phyloP scores from a whole-genome alignment of 2,113 vertebrate species.

The Murina feae region DNA sequence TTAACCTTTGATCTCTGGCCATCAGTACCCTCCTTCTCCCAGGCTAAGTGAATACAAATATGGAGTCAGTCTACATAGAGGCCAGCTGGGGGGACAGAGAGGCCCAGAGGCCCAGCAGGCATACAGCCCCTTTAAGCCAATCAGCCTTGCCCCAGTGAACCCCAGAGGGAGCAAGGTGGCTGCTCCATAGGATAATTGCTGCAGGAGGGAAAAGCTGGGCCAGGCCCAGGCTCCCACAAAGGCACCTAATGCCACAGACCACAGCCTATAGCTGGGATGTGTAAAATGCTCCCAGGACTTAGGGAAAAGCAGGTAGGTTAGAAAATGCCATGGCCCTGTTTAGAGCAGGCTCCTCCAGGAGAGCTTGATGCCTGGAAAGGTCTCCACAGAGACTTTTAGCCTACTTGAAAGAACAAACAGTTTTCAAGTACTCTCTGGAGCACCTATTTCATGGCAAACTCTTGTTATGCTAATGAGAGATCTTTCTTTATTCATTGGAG shows the following conservation, averaged over 20 bases:
- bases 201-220: not conserved
- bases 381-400: not conserved
- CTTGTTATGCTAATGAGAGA: constrained; percentile 67
- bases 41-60: constrained; percentile 61
- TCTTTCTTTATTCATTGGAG: not conserved
- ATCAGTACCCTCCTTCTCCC: constrained; percentile 35
- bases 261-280: not conserved
- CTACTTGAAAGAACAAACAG: constrained; percentile 61
- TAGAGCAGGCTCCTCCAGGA: not conserved
- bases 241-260: not conserved
- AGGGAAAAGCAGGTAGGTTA: not conserved
- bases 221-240: not conserved
- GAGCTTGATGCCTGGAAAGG: not conserved
- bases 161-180: not conserved
- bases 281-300: not conserved
- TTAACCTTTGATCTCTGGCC: constrained; percentile 63
- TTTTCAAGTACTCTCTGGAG: constrained; percentile 54
- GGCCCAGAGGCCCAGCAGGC: not conserved
- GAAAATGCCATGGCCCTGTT: not conserved
- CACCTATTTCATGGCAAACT: constrained; percentile 20
- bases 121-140: constrained; percentile 23
- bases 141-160: not conserved
- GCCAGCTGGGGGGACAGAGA: constrained; percentile 41
- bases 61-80: constrained; percentile 21
- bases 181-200: not conserved